These are phyloP conservation scores for Palaemon carinicauda DNA, from an alignment of 1,140 invertebrate genomes.

Conservation along the genomic window DNA sequence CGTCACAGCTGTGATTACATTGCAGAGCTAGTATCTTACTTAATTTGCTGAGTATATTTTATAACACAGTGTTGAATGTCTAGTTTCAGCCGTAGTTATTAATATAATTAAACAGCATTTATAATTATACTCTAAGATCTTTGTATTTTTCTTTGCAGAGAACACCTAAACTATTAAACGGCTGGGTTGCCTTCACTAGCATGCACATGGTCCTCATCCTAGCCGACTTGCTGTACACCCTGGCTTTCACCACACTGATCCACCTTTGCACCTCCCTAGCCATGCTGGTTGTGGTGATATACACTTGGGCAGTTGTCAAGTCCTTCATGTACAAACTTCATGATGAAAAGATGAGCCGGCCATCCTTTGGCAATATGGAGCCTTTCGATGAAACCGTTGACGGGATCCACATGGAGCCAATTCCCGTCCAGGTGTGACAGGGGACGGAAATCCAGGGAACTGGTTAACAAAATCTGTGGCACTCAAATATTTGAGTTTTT, in stretches of 20 bases:
- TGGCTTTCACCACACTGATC: slow-evolving; percentile 50
- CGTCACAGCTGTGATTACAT: too few species aligned
- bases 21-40: too few species aligned
- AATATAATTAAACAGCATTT: too few species aligned
- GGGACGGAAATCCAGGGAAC: too few species aligned
- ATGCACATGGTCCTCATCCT: slow-evolving; percentile 46
- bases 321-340: slow-evolving; percentile 29
- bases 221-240: slow-evolving; percentile 36
- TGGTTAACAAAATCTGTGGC: too few species aligned
- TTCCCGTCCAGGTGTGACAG: slow-evolving; percentile 18
- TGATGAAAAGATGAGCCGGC: background rate
- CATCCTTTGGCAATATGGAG: slow-evolving; percentile 6
- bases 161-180: slow-evolving; percentile 2
- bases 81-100: too few species aligned
- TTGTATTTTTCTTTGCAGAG: background rate
- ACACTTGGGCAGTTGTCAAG: slow-evolving; percentile 56
- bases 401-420: slow-evolving; percentile 27
- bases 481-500: too few species aligned
- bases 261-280: slow-evolving; percentile 45
- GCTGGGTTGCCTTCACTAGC: slow-evolving; percentile 48
- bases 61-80: too few species aligned
- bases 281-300: slow-evolving; percentile 41
- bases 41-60: too few species aligned
- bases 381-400: slow-evolving; percentile 40
- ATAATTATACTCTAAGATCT: too few species aligned